Conservation (phyloP, 1,140 invertebrate genomes). For the Linepithema humile region DNA sequence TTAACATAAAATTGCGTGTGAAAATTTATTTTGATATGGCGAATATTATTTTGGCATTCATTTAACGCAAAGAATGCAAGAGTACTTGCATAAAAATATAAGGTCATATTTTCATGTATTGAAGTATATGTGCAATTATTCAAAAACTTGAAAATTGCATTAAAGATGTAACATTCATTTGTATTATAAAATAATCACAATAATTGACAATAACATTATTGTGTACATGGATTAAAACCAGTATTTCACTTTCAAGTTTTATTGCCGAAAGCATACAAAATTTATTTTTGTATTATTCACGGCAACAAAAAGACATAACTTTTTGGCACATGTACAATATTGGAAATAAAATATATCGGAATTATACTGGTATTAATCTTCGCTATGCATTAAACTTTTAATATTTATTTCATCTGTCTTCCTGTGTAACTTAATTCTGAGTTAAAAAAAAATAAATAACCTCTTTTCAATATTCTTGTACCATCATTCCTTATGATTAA, state of each 20-base stretch:
- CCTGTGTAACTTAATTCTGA: too few relatives aligned
- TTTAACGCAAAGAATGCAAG: neutral
- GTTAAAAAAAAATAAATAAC: slow-evolving; percentile 1
- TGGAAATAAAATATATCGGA: too few relatives aligned
- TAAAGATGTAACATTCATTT: neutral
- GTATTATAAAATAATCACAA: neutral
- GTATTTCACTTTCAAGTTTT: too few relatives aligned
- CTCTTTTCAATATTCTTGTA: neutral
- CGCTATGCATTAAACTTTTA: too few relatives aligned
- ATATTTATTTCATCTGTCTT: too few relatives aligned
- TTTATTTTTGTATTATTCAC: too few relatives aligned
- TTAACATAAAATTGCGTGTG: neutral
- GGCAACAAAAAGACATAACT: too few relatives aligned
- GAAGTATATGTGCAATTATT: neutral
- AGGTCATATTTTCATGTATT: neutral
- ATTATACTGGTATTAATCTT: too few relatives aligned
- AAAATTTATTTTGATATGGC: neutral
- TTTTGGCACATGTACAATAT: too few relatives aligned
- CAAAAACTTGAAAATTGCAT: neutral
- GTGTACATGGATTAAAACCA: too few relatives aligned
- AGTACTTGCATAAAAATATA: neutral
- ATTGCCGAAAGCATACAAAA: too few relatives aligned
- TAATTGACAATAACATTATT: neutral
- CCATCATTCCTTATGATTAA: neutral
- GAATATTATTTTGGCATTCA: neutral